These are phyloP conservation scores for Heliconius cydno DNA, from an alignment of 2,888 invertebrate species.

Conservation along the genomic window DNA sequence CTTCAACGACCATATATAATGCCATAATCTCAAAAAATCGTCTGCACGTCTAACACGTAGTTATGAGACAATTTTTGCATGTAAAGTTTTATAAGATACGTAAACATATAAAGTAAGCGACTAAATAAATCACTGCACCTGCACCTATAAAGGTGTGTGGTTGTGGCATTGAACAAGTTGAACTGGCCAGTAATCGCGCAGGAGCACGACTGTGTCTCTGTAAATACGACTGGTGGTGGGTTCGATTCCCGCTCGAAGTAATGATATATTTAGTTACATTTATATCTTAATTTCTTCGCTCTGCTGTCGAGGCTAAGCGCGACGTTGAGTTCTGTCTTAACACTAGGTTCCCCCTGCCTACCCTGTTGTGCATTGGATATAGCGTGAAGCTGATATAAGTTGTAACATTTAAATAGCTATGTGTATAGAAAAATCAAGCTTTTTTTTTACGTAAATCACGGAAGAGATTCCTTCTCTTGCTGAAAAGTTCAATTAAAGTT, in stretches of 20 bases:
- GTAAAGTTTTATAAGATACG: constrained; percentile 21
- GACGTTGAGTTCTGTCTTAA: too few relatives aligned
- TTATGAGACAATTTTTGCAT: constrained; percentile 55
- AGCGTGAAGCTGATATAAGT: too few relatives aligned
- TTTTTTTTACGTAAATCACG: not conserved
- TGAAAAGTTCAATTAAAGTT: constrained; percentile 13
- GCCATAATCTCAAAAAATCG: constrained; percentile 38
- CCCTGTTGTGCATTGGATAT: too few relatives aligned
- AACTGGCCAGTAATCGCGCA: too few relatives aligned
- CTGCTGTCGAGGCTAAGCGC: too few relatives aligned
- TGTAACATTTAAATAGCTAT: too few relatives aligned
- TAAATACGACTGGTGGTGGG: too few relatives aligned
- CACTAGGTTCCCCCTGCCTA: too few relatives aligned
- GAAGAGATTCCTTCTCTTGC: not conserved
- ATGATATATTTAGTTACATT: too few relatives aligned
- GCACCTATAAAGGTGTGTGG: not conserved
- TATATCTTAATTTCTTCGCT: too few relatives aligned
- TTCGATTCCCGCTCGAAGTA: too few relatives aligned
- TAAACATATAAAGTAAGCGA: not conserved
- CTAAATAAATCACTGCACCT: constrained; percentile 16
- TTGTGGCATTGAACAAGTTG: not conserved
- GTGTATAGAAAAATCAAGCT: not conserved
- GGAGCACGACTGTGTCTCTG: too few relatives aligned
- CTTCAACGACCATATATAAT: constrained; percentile 54
- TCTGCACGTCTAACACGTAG: constrained; percentile 56